These are phyloP conservation scores for Latrodectus geometricus DNA, from an alignment of 1,140 invertebrate species.

Conservation along the genomic window DNA sequence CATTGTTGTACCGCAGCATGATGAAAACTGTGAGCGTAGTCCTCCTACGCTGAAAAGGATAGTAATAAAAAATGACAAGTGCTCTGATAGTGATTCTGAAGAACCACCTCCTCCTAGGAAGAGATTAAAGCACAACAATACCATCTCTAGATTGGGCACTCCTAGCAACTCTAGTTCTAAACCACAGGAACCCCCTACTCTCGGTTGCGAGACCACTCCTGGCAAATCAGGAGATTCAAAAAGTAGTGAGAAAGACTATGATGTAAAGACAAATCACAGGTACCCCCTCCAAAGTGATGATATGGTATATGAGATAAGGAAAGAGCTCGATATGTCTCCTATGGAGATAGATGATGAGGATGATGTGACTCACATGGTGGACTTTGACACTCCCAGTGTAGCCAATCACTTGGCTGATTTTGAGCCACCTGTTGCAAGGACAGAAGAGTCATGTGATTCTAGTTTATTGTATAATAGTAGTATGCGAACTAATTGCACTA, in stretches of 20 bases:
- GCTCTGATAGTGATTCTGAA: conserved; percentile 33
- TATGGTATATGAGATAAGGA: conserved; percentile 64
- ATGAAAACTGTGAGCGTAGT: conserved; percentile 41
- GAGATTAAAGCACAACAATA: conserved; percentile 23
- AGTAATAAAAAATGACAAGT: conserved; percentile 32
- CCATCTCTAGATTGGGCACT: background rate
- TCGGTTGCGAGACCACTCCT: background rate
- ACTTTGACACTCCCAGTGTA: conserved; percentile 54
- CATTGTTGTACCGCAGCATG: conserved; percentile 20
- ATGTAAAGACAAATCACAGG: conserved; percentile 11
- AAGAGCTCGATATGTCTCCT: conserved; percentile 74
- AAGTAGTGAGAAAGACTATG: conserved; percentile 10
- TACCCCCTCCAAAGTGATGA: conserved; percentile 44
- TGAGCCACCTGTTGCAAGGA: conserved; percentile 60
- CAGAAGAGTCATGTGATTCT: conserved; percentile 46
- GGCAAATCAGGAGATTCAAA: background rate
- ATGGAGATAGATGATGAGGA: conserved; percentile 64
- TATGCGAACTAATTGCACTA: conserved; percentile 26
- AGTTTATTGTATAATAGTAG: conserved; percentile 30
- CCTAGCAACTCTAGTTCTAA: background rate
- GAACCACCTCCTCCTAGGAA: conserved; percentile 21
- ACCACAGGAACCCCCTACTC: background rate
- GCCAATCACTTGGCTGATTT: conserved; percentile 52
- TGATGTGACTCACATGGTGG: conserved; percentile 56
- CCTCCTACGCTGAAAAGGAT: conserved; percentile 56